Evolutionary conservation across 1,140 invertebrate genomes (phyloP).

Genomic region (Pentalonia nigronervosa): DNA sequence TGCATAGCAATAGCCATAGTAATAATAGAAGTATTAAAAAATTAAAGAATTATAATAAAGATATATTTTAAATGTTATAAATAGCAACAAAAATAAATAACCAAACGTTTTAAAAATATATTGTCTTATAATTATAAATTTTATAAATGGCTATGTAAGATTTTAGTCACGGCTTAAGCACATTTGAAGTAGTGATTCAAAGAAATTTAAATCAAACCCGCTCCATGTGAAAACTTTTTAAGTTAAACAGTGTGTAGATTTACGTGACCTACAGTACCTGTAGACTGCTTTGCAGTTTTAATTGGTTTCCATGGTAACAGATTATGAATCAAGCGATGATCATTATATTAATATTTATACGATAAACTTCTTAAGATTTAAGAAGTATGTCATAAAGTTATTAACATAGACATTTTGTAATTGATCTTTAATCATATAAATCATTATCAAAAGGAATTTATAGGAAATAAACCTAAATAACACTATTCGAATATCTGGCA

Average conservation of each 20-base stretch:
- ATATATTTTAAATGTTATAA: too few relatives aligned
- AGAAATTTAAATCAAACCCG: background rate
- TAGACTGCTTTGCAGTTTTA: background rate
- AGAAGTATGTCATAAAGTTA: background rate
- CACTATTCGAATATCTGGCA: too few relatives aligned
- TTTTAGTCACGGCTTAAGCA: background rate
- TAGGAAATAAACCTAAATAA: too few relatives aligned
- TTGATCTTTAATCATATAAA: background rate
- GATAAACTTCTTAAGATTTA: background rate
- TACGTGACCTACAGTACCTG: background rate
- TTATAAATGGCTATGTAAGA: background rate
- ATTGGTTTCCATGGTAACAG: constrained; percentile 20
- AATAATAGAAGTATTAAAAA: too few relatives aligned
- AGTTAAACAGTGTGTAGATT: background rate
- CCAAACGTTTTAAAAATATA: too few relatives aligned
- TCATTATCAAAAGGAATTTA: background rate
- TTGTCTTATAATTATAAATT: background rate
- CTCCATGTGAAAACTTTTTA: background rate
- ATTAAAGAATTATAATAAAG: too few relatives aligned
- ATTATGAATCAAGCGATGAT: constrained; percentile 22
- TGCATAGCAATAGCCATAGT: too few relatives aligned
- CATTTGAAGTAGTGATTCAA: background rate
- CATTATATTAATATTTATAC: background rate
- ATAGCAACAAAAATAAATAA: too few relatives aligned
- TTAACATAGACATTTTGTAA: background rate